phyloP scores from a whole-genome alignment of 2,113 vertebrate genomes.

The Nesogale talazaci region DNA sequence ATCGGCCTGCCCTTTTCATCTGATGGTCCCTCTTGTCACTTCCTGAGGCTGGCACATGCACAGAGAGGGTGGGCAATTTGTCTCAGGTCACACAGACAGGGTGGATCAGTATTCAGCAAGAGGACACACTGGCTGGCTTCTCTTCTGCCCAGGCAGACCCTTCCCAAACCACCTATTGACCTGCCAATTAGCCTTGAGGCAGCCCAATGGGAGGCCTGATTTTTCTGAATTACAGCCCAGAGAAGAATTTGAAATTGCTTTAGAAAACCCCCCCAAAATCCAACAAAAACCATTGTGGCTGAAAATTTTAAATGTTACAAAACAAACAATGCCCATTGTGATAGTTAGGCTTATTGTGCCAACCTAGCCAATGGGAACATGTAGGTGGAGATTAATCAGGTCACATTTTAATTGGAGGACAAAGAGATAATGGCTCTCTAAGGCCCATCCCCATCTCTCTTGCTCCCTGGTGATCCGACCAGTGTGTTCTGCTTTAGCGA shows the following conservation, averaged over 20 bases:
- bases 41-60: not conserved
- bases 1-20: not conserved
- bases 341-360: too few species aligned
- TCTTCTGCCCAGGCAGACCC: not conserved
- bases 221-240: not conserved
- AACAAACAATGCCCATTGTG: not conserved
- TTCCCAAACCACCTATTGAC: not conserved
- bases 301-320: conserved; percentile 1
- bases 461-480: too few species aligned
- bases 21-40: not conserved
- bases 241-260: not conserved
- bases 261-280: not conserved
- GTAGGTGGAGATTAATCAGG: too few species aligned
- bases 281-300: not conserved
- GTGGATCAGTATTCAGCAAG: too few species aligned
- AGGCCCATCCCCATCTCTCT: too few species aligned
- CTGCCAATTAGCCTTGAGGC: not conserved
- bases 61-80: not conserved
- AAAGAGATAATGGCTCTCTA: too few species aligned
- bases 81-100: not conserved
- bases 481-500: too few species aligned
- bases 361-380: too few species aligned
- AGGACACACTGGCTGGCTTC: not conserved
- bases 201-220: not conserved
- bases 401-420: too few species aligned